Evolutionary conservation across 2,797 vertebrate genomes (phyloP).

Genomic region (Pseudomugil gertrudae): DNA sequence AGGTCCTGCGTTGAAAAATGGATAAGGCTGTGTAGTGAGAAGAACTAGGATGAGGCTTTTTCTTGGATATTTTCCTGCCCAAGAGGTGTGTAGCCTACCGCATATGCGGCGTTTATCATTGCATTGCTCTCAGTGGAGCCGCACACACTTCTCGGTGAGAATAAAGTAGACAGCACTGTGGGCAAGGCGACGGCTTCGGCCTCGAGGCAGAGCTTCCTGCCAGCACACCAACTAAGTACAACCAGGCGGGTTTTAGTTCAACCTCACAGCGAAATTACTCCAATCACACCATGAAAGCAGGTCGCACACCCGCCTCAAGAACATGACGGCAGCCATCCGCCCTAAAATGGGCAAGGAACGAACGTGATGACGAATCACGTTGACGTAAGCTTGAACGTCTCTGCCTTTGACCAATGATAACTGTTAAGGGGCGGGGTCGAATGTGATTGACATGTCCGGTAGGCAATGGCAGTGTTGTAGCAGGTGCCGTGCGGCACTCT

Average conservation of each 20-base stretch:
- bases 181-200: conserved; percentile 75
- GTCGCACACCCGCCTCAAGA: conserved; percentile 69
- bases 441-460: conserved; percentile 3
- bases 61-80: conserved; percentile 63
- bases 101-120: conserved; percentile 87
- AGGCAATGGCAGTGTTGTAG: conserved; percentile 63
- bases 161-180: conserved; percentile 77
- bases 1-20: conserved; percentile 65
- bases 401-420: conserved; percentile 53
- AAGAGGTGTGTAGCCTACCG: conserved; percentile 78
- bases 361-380: conserved; percentile 59
- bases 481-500: conserved; percentile 78
- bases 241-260: conserved; percentile 13
- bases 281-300: conserved; percentile 62
- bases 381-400: background rate
- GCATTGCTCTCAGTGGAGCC: conserved; percentile 76
- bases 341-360: conserved; percentile 61
- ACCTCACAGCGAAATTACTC: conserved; percentile 32
- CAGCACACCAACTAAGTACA: conserved; percentile 61
- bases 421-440: background rate
- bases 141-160: conserved; percentile 78
- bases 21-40: conserved; percentile 58
- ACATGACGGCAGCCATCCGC: conserved; percentile 58
- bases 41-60: conserved; percentile 56
- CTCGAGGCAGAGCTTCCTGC: conserved; percentile 55